Percentiles rank a stretch among this genome's conserved stretches.
phyloP scores from a whole-genome alignment of 23 tunicate species.

The Aplidium turbinatum region DNA sequence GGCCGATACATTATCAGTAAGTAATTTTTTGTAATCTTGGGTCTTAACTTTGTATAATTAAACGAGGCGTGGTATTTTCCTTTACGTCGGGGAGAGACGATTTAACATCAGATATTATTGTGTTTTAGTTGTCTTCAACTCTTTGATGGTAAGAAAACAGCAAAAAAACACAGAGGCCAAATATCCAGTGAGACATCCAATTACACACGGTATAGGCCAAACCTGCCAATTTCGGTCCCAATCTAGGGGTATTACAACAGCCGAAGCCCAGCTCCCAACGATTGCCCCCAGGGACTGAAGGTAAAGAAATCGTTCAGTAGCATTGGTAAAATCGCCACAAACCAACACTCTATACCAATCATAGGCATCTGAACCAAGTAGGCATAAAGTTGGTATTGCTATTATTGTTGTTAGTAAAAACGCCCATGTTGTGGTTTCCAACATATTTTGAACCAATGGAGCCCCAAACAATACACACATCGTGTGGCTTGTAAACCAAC shows the following conservation, averaged over 20 bases:
- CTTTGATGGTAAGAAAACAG: conserved; percentile 40
- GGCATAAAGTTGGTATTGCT: conserved; percentile 50
- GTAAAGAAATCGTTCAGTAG: conserved; percentile 38
- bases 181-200: conserved; percentile 73
- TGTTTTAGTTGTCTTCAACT: conserved; percentile 50
- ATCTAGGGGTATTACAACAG: conserved; percentile 79
- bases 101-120: conserved; percentile 21
- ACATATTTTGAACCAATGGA: conserved; percentile 35
- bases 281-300: conserved; percentile 45
- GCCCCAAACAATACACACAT: conserved; percentile 83
- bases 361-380: conserved; percentile 45
- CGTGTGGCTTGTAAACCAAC: conserved; percentile 45
- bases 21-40: too few species aligned
- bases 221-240: conserved; percentile 96
- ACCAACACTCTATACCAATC: conserved; percentile 48
- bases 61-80: too few species aligned
- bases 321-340: conserved; percentile 38
- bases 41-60: too few species aligned
- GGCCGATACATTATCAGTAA: too few species aligned
- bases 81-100: too few species aligned
- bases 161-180: conserved; percentile 27
- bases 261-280: conserved; percentile 83
- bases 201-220: conserved; percentile 87
- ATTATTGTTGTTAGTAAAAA: conserved; percentile 50
- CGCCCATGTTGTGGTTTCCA: conserved; percentile 77